These are phyloP conservation scores for Tangara arthus DNA, from an alignment of 2,797 vertebrate species.

Conservation along the genomic window DNA sequence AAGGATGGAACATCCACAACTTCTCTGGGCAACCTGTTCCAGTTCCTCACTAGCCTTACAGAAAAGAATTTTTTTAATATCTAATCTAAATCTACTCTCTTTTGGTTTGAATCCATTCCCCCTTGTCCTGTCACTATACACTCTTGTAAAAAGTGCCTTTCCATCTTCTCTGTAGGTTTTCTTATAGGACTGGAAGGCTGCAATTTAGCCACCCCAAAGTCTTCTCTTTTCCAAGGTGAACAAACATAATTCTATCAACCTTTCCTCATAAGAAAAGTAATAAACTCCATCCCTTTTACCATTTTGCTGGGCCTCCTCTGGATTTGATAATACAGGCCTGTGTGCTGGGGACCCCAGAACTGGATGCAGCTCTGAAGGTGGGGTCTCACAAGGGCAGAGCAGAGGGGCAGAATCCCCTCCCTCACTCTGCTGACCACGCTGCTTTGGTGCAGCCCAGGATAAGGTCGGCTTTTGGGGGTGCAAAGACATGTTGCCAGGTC, in stretches of 20 bases:
- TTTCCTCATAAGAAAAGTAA: not conserved
- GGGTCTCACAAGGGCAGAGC: not conserved
- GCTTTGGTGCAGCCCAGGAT: not conserved
- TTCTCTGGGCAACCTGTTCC: not conserved
- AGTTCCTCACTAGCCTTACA: not conserved
- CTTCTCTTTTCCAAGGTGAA: not conserved
- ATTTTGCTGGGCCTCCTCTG: not conserved
- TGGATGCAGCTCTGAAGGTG: not conserved
- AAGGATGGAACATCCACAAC: not conserved
- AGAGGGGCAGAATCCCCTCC: not conserved
- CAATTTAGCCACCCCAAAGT: not conserved
- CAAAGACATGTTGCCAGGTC: rapidly evolving
- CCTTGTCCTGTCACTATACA: not conserved
- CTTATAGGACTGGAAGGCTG: not conserved
- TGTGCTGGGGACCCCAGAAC: not conserved
- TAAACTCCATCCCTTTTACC: not conserved
- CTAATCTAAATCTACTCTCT: not conserved
- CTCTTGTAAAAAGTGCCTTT: not conserved
- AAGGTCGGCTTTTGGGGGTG: not conserved
- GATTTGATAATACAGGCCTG: not conserved
- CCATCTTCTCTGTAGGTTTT: not conserved
- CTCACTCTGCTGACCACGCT: rapidly evolving
- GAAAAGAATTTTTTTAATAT: not conserved
- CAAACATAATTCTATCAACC: not conserved
- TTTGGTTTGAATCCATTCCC: not conserved